Conservation (phyloP, 2,113 vertebrate species). For the Herpetotheres cachinnans region DNA sequence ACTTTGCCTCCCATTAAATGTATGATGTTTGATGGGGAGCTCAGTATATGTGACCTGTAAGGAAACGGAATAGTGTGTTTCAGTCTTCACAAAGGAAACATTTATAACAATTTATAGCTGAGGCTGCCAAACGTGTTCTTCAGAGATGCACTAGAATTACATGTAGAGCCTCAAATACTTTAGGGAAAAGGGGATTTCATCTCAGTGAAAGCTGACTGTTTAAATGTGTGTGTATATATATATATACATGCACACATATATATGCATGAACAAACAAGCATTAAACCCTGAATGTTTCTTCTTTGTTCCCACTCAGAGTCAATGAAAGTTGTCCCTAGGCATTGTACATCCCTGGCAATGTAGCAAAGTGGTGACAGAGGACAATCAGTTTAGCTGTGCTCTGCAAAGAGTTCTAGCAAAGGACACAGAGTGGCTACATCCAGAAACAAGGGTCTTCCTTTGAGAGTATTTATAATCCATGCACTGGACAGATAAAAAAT, state of each 20-base stretch:
- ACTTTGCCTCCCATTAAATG: background rate
- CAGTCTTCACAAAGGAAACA: constrained; percentile 18
- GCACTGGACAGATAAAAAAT: background rate
- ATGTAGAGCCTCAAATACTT: background rate
- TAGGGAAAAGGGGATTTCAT: background rate
- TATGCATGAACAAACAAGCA: background rate
- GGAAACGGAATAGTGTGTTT: background rate
- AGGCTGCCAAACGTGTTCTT: background rate
- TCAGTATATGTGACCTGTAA: background rate
- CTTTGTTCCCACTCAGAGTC: background rate
- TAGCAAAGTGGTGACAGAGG: background rate
- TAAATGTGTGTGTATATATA: background rate
- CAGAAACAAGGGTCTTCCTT: background rate
- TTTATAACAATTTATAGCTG: constrained; percentile 4
- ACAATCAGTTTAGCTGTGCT: background rate
- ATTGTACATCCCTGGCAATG: background rate
- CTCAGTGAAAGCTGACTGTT: background rate
- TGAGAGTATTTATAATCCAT: background rate
- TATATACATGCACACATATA: background rate
- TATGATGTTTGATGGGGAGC: background rate
- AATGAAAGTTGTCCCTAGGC: background rate
- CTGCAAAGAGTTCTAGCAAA: background rate
- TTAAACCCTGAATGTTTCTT: background rate
- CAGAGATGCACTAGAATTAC: constrained; percentile 19
- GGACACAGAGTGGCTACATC: background rate